Evolutionary conservation across 2,888 invertebrate species (phyloP).

Genomic region (Tortricodes alternella): DNA sequence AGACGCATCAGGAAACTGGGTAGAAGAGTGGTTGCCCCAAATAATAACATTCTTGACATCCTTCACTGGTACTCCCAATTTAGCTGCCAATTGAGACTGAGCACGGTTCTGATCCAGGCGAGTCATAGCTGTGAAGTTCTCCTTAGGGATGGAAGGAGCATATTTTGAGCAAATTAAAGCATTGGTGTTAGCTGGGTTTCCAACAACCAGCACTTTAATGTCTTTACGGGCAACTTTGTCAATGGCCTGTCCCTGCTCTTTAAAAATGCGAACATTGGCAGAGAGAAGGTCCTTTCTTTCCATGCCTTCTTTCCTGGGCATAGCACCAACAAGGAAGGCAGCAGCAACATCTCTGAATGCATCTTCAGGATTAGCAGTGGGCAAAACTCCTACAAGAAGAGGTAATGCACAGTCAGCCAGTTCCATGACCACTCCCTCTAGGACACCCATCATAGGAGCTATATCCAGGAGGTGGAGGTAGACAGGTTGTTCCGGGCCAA

Average conservation of each 20-base stretch:
- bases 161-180: conserved; percentile 97
- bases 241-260: conserved; percentile 97
- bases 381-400: conserved; percentile 90
- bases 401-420: conserved; percentile 97
- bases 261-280: conserved; percentile 99
- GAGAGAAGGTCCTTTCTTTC: conserved; percentile 98
- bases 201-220: conserved; percentile 97
- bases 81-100: conserved; percentile 92
- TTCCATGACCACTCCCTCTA: conserved; percentile 99
- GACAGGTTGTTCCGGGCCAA: conserved; percentile 93
- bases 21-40: conserved; percentile 99
- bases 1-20: conserved; percentile 97
- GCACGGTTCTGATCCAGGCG: conserved; percentile 99
- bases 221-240: conserved; percentile 95
- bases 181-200: conserved; percentile 99
- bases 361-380: conserved; percentile 93
- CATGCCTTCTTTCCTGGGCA: conserved; percentile 98
- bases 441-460: conserved; percentile 96
- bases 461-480: conserved; percentile 97
- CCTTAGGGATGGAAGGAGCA: conserved; percentile 96
- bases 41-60: conserved; percentile 95
- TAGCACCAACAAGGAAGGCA: conserved; percentile 98
- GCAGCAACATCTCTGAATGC: conserved; percentile 98
- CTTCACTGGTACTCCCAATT: conserved; percentile 86
- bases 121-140: conserved; percentile 99